Conservation (phyloP, 2,113 vertebrate species). For the Desmodus rotundus region DNA sequence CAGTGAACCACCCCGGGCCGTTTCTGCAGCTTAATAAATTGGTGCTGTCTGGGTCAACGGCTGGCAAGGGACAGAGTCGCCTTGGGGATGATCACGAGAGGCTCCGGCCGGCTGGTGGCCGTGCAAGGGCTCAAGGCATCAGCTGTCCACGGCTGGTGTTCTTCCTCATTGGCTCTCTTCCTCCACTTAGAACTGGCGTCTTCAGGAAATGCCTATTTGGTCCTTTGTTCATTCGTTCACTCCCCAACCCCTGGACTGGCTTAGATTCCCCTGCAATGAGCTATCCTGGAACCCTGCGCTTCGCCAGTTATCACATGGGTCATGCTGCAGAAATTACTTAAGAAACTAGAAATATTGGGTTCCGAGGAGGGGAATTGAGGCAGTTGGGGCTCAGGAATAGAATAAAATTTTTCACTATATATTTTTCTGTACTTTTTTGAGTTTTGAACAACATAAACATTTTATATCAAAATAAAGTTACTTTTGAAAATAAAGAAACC, state of each 20-base stretch:
- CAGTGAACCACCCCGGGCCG: background rate
- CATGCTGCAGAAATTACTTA: background rate
- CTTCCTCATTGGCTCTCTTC: background rate
- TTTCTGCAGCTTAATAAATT: background rate
- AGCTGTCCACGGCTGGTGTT: background rate
- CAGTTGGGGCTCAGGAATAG: background rate
- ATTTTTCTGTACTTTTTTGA: background rate
- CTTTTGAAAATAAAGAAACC: conserved; percentile 21
- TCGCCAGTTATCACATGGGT: background rate
- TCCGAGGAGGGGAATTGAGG: background rate
- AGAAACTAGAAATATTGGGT: background rate
- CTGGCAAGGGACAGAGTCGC: background rate
- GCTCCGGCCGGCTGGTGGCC: background rate
- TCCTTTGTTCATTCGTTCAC: background rate
- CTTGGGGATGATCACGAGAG: background rate
- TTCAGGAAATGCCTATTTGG: background rate
- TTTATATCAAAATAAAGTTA: conserved; percentile 3
- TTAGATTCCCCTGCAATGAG: background rate
- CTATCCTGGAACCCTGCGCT: background rate
- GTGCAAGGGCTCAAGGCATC: background rate
- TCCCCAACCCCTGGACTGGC: background rate
- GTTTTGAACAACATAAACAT: background rate
- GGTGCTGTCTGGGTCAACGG: background rate
- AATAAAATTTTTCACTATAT: background rate
- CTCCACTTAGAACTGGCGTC: background rate